A percentile compares a stretch with the other conserved stretches of the same genome.
phyloP scores from a whole-genome alignment of 1,140 invertebrate genomes.

The Lordiphosa collinella region DNA sequence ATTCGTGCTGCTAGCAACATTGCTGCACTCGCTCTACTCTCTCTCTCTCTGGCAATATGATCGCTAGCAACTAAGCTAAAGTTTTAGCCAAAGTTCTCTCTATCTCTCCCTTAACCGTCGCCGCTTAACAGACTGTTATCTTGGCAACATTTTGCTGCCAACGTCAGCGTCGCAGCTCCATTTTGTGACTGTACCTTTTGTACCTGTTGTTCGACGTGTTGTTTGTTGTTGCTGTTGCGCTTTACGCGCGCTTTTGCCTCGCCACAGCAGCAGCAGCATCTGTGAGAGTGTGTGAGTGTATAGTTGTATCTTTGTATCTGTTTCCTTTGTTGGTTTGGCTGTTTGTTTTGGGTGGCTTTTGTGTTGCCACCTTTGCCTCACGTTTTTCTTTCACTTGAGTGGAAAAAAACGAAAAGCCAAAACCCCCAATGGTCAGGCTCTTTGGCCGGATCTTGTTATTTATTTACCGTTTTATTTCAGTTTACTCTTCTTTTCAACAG shows the following conservation, averaged over 20 bases:
- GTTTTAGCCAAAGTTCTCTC: neutral
- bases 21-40: neutral
- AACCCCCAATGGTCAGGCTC: constrained; percentile 56
- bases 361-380: constrained; percentile 33
- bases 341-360: constrained; percentile 31
- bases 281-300: constrained; percentile 33
- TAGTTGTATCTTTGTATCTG: constrained; percentile 52
- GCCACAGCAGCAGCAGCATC: constrained; percentile 12
- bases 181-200: constrained; percentile 70
- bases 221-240: constrained; percentile 43
- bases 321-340: constrained; percentile 59
- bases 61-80: neutral
- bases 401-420: constrained; percentile 25
- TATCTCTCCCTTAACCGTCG: neutral
- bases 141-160: constrained; percentile 14
- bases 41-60: neutral
- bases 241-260: constrained; percentile 66
- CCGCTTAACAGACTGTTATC: constrained; percentile 7
- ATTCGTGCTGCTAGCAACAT: neutral
- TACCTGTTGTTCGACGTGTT: constrained; percentile 49
- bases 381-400: constrained; percentile 43
- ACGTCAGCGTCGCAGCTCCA: constrained; percentile 17
- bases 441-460: constrained; percentile 49
- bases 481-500: constrained; percentile 72
- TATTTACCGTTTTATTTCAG: constrained; percentile 61